A percentile compares a stretch with the other conserved stretches of the same genome.
phyloP scores from a whole-genome alignment of 2,113 vertebrate species.

The Dasyprocta punctata region DNA sequence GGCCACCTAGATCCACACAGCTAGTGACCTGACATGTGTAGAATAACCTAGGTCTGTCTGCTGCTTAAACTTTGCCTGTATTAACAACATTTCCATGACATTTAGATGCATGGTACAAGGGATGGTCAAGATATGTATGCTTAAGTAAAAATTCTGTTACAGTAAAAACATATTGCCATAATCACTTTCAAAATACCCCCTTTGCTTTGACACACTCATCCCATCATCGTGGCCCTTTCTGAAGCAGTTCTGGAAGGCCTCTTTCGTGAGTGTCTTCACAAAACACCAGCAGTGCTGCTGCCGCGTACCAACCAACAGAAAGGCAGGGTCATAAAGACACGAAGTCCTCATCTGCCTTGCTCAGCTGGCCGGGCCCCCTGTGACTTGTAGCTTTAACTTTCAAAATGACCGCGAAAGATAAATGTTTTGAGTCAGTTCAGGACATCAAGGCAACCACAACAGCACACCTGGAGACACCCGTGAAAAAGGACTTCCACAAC shows the following conservation, averaged over 20 bases:
- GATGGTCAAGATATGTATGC: neutral
- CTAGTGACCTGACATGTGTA: neutral
- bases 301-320: neutral
- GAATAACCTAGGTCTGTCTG: neutral
- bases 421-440: neutral
- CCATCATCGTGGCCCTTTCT: neutral
- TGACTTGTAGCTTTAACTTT: neutral
- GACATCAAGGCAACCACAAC: neutral
- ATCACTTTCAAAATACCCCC: neutral
- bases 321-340: neutral
- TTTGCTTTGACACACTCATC: neutral
- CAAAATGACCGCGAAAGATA: neutral
- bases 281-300: neutral
- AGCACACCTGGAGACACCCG: neutral
- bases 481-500: neutral
- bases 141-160: neutral
- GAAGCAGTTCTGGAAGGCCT: neutral
- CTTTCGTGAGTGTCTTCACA: neutral
- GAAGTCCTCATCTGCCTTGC: neutral
- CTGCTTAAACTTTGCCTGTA: neutral
- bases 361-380: neutral
- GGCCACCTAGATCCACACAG: neutral
- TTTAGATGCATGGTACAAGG: neutral
- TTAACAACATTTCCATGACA: neutral
- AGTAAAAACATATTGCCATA: neutral